A percentile compares a stretch with the other conserved stretches of the same genome.
phyloP scores from a whole-genome alignment of 2,888 invertebrate genomes.

The Odontocolon sp. region DNA sequence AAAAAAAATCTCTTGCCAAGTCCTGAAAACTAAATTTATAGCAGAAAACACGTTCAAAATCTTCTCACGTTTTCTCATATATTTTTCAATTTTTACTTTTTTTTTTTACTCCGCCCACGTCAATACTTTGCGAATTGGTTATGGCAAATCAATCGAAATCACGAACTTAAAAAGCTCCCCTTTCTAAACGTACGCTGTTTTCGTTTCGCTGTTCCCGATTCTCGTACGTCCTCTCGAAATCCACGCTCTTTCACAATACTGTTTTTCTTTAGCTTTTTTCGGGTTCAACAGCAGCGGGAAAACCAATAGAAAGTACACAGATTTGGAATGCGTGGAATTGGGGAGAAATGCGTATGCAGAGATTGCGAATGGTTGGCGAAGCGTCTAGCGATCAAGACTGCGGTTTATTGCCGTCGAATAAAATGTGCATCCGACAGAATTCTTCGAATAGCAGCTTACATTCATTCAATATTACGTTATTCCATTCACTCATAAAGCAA shows the following conservation, averaged over 20 bases:
- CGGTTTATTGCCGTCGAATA: background rate
- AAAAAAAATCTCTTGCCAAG: slow-evolving; percentile 3
- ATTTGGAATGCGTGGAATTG: background rate
- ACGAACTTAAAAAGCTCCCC: background rate
- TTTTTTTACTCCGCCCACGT: background rate
- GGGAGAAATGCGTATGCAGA: slow-evolving; percentile 1
- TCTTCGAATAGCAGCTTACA: background rate
- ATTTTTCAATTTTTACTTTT: slow-evolving; percentile 1
- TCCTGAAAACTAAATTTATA: background rate
- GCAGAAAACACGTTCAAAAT: slow-evolving; percentile 29
- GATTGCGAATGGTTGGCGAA: background rate
- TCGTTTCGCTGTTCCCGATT: slow-evolving; percentile 7
- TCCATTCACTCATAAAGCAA: no score
- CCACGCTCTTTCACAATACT: background rate
- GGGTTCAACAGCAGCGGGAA: background rate
- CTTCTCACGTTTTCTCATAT: background rate
- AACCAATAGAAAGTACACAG: background rate
- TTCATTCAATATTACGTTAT: background rate
- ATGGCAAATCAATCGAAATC: slow-evolving; percentile 67
- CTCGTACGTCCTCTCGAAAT: background rate
- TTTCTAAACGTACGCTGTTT: background rate
- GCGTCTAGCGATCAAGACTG: background rate
- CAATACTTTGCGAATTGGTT: slow-evolving; percentile 61
- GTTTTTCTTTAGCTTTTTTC: slow-evolving; percentile 6
- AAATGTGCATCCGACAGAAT: slow-evolving; percentile 2